A percentile compares a stretch with the other conserved stretches of the same genome.
Evolutionary conservation across 1,140 invertebrate species (phyloP).

Genomic region (Sesamia nonagrioides): DNA sequence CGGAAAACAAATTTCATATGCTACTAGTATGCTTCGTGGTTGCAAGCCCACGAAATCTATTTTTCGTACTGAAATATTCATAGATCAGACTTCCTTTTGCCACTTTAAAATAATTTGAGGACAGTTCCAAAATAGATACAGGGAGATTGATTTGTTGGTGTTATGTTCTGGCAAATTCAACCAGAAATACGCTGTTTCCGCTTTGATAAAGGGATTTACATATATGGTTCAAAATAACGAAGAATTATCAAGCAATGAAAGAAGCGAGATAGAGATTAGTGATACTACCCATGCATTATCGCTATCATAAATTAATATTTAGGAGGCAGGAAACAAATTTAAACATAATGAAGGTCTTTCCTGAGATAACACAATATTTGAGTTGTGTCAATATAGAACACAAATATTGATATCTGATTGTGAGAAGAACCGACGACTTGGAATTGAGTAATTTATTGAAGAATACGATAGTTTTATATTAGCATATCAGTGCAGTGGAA

Average conservation of each 20-base stretch:
- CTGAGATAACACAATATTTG: constrained; percentile 18
- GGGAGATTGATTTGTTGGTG: too few relatives aligned
- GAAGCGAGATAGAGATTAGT: not conserved
- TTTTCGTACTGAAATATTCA: too few relatives aligned
- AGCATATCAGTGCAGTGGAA: not conserved
- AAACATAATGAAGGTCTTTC: not conserved
- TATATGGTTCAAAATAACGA: not conserved
- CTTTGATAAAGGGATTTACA: not conserved
- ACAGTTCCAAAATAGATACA: too few relatives aligned
- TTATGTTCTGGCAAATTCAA: too few relatives aligned
- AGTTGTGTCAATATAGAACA: too few relatives aligned
- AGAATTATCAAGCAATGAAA: too few relatives aligned
- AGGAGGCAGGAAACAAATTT: not conserved
- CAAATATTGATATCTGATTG: constrained; percentile 23
- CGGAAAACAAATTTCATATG: not conserved
- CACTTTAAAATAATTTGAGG: too few relatives aligned
- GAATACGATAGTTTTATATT: constrained; percentile 23
- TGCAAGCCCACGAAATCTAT: not conserved
- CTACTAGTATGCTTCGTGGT: not conserved
- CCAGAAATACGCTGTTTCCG: not conserved
- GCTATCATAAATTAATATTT: constrained; percentile 10
- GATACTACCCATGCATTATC: not conserved
- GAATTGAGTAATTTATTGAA: constrained; percentile 7
- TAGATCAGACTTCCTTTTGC: too few relatives aligned
- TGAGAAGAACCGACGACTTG: not conserved